These are phyloP conservation scores for Zonotrichia leucophrys DNA, from an alignment of 2,113 vertebrate genomes.

Conservation along the genomic window DNA sequence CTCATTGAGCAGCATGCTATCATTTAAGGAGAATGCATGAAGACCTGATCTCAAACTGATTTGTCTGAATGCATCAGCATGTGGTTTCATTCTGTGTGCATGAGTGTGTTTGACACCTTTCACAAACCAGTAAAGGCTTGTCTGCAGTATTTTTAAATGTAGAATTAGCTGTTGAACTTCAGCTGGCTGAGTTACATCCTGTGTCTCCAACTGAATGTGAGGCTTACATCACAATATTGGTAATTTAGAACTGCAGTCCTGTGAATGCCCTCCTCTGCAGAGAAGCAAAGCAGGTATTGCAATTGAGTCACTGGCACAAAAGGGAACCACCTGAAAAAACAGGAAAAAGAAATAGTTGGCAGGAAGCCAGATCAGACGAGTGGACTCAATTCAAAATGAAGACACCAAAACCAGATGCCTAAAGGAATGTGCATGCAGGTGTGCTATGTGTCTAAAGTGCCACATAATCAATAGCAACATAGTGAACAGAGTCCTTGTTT, in stretches of 20 bases:
- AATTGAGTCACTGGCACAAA: background rate
- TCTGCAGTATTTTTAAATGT: background rate
- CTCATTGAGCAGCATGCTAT: background rate
- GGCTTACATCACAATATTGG: background rate
- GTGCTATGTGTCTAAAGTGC: background rate
- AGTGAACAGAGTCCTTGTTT: background rate
- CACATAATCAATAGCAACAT: conserved; percentile 22
- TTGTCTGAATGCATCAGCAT: background rate
- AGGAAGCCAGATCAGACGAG: background rate
- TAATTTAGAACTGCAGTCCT: background rate
- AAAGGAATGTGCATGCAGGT: background rate
- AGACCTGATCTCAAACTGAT: background rate
- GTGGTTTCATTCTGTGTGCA: background rate
- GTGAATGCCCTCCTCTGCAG: background rate
- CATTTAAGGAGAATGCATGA: background rate
- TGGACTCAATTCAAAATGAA: background rate
- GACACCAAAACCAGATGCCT: background rate
- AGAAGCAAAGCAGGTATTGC: background rate
- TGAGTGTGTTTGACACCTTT: background rate
- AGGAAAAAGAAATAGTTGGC: background rate
- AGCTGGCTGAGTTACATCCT: background rate
- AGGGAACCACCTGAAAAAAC: background rate
- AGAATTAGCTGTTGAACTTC: background rate
- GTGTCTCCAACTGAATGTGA: background rate
- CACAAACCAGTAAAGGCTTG: background rate